phyloP scores from a whole-genome alignment of 2,888 invertebrate genomes.

The Sinopyrophorus schimmeli region DNA sequence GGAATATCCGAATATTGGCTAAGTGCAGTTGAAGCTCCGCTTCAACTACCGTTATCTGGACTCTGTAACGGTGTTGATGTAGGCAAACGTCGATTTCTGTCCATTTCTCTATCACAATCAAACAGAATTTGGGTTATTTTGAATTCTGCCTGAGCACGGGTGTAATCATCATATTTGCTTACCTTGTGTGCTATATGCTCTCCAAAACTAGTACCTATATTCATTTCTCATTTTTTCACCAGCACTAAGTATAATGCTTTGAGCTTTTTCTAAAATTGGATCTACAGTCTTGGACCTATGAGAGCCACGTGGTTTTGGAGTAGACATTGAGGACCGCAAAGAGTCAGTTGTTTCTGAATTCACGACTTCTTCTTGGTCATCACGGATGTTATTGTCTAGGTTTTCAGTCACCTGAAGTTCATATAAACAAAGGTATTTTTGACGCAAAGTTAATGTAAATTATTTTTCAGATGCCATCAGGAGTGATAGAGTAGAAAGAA shows the following conservation, averaged over 20 bases:
- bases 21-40: no score
- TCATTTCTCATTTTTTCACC: constrained; percentile 1
- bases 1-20: no score
- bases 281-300: not conserved
- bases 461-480: no score
- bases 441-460: not conserved
- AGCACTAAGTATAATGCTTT: not conserved
- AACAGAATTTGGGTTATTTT: no score
- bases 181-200: not conserved
- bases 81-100: no score
- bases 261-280: not conserved
- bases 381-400: not conserved
- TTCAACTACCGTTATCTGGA: no score
- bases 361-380: not conserved
- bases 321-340: not conserved
- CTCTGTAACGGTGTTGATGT: no score
- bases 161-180: not conserved
- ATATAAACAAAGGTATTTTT: not conserved
- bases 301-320: not conserved
- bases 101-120: no score
- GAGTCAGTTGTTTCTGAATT: no score
- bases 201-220: not conserved
- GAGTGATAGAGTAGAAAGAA: no score
- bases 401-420: not conserved
- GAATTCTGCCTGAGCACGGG: constrained; percentile 1